These are phyloP conservation scores for Microtus pennsylvanicus DNA, from an alignment of 2,113 vertebrate genomes.

Conservation along the genomic window DNA sequence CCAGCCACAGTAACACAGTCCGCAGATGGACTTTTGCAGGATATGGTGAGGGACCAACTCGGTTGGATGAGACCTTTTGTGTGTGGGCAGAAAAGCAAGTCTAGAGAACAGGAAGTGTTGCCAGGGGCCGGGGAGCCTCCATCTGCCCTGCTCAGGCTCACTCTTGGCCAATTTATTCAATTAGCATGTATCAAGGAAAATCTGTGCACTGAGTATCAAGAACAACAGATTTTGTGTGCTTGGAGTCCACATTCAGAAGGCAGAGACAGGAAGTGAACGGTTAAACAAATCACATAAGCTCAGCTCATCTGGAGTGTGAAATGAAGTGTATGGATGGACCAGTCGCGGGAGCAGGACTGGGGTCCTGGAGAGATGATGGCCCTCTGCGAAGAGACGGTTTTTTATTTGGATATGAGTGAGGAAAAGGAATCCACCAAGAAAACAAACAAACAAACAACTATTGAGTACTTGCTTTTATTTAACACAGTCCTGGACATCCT, in stretches of 20 bases:
- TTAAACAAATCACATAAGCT: neutral
- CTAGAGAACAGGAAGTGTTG: neutral
- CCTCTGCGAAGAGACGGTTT: neutral
- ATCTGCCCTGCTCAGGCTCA: neutral
- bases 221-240: neutral
- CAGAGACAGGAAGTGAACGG: neutral
- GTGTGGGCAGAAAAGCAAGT: neutral
- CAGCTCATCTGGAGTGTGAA: neutral
- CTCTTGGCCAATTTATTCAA: neutral
- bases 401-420: neutral
- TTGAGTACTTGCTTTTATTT: neutral
- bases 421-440: neutral
- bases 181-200: neutral
- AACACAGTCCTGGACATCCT: neutral
- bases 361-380: too few relatives aligned
- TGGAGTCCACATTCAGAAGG: neutral
- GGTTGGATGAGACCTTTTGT: neutral
- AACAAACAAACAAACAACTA: neutral
- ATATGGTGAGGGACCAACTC: fast-evolving
- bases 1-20: neutral
- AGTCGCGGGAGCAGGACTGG: too few relatives aligned
- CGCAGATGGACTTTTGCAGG: neutral
- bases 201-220: neutral
- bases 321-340: neutral
- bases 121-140: neutral